A percentile compares a stretch with the other conserved stretches of the same genome.
These are phyloP conservation scores for Heptranchias perlo DNA, from an alignment of 2,113 vertebrate genomes.

Conservation along the genomic window DNA sequence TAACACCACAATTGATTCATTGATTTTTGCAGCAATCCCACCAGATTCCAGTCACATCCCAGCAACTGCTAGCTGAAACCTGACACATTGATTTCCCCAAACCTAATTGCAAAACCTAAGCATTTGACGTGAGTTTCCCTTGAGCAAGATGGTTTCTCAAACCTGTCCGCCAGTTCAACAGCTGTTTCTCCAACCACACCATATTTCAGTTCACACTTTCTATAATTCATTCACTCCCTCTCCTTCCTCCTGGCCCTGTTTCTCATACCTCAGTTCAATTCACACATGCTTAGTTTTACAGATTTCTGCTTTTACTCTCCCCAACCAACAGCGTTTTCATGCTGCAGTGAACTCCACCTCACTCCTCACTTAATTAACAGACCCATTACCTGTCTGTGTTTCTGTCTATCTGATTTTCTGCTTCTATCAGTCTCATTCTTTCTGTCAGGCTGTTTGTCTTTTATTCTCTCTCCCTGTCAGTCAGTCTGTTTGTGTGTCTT, in stretches of 20 bases:
- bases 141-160: constrained; percentile 5
- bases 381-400: not conserved
- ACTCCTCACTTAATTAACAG: constrained; percentile 3
- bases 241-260: not conserved
- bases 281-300: not conserved
- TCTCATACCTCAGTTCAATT: not conserved
- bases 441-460: not conserved
- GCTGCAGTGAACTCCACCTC: not conserved
- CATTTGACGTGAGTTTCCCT: not conserved
- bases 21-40: not conserved
- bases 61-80: constrained; percentile 20
- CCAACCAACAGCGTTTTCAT: not conserved
- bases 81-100: constrained; percentile 11
- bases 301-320: not conserved
- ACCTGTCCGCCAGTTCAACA: not conserved
- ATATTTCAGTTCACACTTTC: not conserved
- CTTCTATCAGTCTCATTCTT: not conserved
- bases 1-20: not conserved
- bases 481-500: not conserved
- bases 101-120: not conserved
- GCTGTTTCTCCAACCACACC: not conserved
- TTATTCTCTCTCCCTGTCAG: not conserved
- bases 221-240: not conserved
- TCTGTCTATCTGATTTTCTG: not conserved
- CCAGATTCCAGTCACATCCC: constrained; percentile 23